Percentiles rank a stretch among this genome's conserved stretches.
phyloP scores from a whole-genome alignment of 2,888 invertebrate genomes.

The Drosophila rellima region DNA sequence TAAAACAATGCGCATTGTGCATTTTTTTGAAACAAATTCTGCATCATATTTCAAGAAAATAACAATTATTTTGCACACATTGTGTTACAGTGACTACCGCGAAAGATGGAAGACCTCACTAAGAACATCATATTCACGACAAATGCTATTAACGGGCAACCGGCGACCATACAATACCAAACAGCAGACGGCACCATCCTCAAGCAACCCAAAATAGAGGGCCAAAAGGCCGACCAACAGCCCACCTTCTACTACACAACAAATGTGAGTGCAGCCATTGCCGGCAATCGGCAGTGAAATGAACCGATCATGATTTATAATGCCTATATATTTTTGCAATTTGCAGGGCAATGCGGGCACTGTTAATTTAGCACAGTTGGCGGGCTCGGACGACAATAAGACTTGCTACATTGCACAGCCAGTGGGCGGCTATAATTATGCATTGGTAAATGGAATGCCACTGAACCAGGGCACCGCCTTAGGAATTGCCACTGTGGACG shows the following conservation, averaged over 20 bases:
- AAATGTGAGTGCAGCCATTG: constrained; percentile 74
- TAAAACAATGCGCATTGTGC: constrained; percentile 45
- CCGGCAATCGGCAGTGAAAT: constrained; percentile 2
- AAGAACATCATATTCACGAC: constrained; percentile 88
- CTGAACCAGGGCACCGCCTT: constrained; percentile 88
- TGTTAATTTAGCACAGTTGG: constrained; percentile 90
- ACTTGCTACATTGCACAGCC: constrained; percentile 92
- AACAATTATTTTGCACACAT: not conserved
- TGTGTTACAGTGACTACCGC: constrained; percentile 52
- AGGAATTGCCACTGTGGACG: constrained; percentile 85
- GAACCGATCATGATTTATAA: constrained; percentile 31
- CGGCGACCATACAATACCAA: constrained; percentile 90
- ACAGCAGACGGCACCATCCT: constrained; percentile 89
- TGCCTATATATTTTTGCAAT: not conserved
- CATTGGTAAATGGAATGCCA: constrained; percentile 94
- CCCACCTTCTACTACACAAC: constrained; percentile 90
- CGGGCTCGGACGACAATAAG: constrained; percentile 88
- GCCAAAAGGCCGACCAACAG: constrained; percentile 87
- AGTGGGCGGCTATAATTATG: constrained; percentile 91
- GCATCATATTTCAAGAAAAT: constrained; percentile 17
- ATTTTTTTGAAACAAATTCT: constrained; percentile 45
- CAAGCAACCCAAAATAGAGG: constrained; percentile 88
- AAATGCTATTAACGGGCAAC: constrained; percentile 88
- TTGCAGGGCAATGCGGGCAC: constrained; percentile 87
- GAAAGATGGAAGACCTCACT: constrained; percentile 84